These are phyloP conservation scores for Falco concolor DNA, from an alignment of 2,797 vertebrate genomes.

Conservation along the genomic window DNA sequence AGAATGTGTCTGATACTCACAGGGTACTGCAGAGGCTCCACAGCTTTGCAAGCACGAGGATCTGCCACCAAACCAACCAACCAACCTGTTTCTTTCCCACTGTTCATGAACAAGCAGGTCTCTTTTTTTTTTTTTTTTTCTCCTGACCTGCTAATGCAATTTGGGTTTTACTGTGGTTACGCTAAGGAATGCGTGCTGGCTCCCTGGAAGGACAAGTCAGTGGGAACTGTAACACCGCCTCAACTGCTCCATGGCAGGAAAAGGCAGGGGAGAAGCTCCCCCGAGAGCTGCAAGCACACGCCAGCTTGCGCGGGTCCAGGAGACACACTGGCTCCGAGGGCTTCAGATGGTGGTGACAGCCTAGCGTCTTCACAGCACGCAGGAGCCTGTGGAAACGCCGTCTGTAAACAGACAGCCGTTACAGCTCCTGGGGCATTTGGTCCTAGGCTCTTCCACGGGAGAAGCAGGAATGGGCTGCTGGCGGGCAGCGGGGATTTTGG, in stretches of 20 bases:
- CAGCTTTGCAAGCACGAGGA: not conserved
- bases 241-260: not conserved
- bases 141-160: not conserved
- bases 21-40: not conserved
- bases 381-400: not conserved
- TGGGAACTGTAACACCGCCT: not conserved
- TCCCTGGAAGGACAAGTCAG: not conserved
- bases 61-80: not conserved
- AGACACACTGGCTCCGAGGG: not conserved
- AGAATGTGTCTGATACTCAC: not conserved
- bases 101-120: not conserved
- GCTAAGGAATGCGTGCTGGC: not conserved
- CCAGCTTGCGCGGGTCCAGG: not conserved
- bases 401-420: not conserved
- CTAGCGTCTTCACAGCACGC: not conserved
- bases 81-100: not conserved
- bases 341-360: not conserved
- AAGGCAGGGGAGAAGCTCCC: not conserved
- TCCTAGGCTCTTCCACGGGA: not conserved
- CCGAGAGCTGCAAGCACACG: not conserved
- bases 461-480: not conserved
- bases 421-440: not conserved
- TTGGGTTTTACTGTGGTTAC: not conserved
- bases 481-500: not conserved
- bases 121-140: not conserved